Percentiles rank a stretch among this genome's conserved stretches.
Conservation (phyloP, 2,888 invertebrate genomes). For the Eilema depressum region DNA sequence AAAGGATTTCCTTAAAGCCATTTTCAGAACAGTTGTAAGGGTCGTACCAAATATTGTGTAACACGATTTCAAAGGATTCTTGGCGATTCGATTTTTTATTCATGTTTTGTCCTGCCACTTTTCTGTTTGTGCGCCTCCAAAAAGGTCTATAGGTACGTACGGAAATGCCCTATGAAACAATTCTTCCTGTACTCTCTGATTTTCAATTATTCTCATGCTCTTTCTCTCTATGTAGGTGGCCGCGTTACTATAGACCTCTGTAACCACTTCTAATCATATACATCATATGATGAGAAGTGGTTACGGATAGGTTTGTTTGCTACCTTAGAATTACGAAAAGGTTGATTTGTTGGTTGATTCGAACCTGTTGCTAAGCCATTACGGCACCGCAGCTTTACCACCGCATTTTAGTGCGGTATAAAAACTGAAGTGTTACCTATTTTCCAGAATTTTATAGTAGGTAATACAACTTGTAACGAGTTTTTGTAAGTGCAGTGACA, state of each 20-base stretch:
- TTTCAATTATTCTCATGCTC: background rate
- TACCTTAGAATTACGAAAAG: background rate
- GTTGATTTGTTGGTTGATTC: background rate
- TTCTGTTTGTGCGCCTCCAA: background rate
- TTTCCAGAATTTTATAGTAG: background rate
- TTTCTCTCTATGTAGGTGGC: background rate
- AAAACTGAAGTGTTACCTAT: background rate
- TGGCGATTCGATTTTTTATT: conserved; percentile 4
- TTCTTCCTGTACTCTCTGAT: background rate
- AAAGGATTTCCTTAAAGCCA: conserved; percentile 56
- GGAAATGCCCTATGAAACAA: background rate
- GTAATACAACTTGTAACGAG: conserved; percentile 9
- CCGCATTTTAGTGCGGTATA: background rate
- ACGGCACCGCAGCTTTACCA: background rate
- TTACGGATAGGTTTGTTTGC: background rate
- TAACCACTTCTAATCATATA: too few relatives aligned
- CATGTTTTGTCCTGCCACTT: background rate
- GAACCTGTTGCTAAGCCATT: background rate
- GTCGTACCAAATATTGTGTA: conserved; percentile 42
- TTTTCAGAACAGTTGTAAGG: conserved; percentile 42
- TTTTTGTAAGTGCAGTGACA: conserved; percentile 20
- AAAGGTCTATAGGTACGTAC: background rate
- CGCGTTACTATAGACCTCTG: too few relatives aligned
- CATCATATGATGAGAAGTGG: too few relatives aligned
- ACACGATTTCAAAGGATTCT: conserved; percentile 25